Percentiles rank a stretch among this genome's conserved stretches.
phyloP scores from a whole-genome alignment of 2,888 invertebrate genomes.

The Branchellion lobata region DNA sequence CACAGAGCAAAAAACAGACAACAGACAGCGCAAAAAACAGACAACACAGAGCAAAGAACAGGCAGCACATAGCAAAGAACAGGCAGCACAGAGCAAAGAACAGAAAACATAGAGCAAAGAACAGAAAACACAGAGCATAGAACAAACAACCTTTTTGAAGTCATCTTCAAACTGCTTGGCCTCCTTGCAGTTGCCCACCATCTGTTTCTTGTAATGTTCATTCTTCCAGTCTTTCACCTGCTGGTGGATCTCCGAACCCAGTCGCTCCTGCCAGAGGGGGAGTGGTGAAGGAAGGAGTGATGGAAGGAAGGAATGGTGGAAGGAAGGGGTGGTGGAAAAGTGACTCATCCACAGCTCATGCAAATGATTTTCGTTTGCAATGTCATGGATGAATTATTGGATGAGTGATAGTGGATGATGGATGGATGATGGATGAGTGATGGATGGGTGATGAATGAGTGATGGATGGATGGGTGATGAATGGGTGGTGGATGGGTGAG shows the following conservation, averaged over 20 bases:
- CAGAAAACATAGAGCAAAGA: too few species aligned
- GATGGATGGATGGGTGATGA: neutral
- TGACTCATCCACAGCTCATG: too few species aligned
- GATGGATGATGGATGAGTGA: too few species aligned
- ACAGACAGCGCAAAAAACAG: neutral
- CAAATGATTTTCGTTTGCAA: too few species aligned
- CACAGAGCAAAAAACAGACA: neutral
- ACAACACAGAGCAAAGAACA: neutral
- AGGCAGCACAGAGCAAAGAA: too few species aligned
- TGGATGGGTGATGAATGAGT: too few species aligned
- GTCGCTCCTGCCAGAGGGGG: constrained; percentile 51
- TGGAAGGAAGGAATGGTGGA: too few species aligned
- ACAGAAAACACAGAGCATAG: too few species aligned
- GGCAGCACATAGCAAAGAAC: neutral
- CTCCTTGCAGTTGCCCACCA: constrained; percentile 73
- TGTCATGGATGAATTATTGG: too few species aligned
- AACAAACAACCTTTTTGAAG: constrained; percentile 79
- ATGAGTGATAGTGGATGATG: too few species aligned
- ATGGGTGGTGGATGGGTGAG: too few species aligned
- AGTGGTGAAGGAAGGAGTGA: neutral
- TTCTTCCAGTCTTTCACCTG: constrained; percentile 75
- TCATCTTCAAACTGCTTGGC: constrained; percentile 97
- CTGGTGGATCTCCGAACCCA: constrained; percentile 56
- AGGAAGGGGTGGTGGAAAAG: too few species aligned
- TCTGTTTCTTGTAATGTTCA: constrained; percentile 91